phyloP scores from a whole-genome alignment of 2,113 vertebrate species.

The Cynopterus brachyotis region DNA sequence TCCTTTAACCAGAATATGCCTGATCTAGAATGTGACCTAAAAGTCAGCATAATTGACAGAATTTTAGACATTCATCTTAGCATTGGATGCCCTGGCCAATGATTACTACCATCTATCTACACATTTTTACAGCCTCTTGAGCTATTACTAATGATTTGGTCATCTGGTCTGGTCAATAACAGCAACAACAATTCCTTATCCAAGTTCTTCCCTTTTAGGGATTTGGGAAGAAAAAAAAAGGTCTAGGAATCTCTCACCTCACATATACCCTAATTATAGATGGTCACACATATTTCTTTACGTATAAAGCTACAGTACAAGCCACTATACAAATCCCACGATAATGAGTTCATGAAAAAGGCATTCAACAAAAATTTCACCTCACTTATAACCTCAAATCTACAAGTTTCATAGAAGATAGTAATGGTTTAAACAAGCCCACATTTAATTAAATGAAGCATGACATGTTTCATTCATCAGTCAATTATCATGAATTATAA shows the following conservation, averaged over 20 bases:
- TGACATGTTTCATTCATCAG: not conserved
- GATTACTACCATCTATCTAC: not conserved
- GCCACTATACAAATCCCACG: not conserved
- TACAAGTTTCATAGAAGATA: not conserved
- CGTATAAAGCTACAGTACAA: not conserved
- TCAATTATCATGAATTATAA: not conserved
- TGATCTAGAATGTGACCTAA: not conserved
- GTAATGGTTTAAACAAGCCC: not conserved
- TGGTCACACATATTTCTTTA: not conserved
- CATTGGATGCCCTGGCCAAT: not conserved
- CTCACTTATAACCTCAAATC: not conserved
- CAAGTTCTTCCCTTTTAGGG: not conserved
- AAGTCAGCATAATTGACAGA: not conserved
- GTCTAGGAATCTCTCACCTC: not conserved
- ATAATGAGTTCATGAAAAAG: not conserved
- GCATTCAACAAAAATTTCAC: not conserved
- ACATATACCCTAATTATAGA: not conserved
- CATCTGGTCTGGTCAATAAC: not conserved
- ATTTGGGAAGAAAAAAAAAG: not conserved
- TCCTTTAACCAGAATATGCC: not conserved
- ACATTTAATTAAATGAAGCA: not conserved
- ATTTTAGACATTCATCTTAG: not conserved
- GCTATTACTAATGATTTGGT: not conserved
- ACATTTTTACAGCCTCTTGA: not conserved
- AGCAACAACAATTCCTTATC: not conserved